phyloP scores from a whole-genome alignment of 2,888 invertebrate species.

The Apotomis capreana region DNA sequence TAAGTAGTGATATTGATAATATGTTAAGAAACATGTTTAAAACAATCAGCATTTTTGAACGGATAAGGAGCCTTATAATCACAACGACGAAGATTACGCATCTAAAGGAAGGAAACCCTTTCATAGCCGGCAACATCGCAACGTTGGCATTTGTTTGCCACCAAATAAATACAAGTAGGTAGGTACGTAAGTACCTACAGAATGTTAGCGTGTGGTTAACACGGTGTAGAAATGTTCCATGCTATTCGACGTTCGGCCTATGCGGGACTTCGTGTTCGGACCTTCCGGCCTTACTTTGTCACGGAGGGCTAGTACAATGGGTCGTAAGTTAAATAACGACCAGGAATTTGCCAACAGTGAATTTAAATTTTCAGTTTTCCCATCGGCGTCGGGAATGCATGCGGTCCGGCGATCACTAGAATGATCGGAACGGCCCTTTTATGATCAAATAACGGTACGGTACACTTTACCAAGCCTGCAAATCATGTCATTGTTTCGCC shows the following conservation, averaged over 20 bases:
- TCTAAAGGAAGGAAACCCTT: neutral
- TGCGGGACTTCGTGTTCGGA: constrained; percentile 44
- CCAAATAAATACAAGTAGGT: neutral
- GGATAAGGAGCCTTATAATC: no score
- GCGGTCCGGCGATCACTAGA: constrained; percentile 27
- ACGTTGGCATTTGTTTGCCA: neutral
- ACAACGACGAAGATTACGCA: neutral
- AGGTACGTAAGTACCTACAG: constrained; percentile 12
- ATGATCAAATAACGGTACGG: constrained; percentile 29
- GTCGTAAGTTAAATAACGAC: constrained; percentile 65
- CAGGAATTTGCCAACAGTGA: constrained; percentile 65
- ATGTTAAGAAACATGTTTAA: no score
- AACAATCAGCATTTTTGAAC: neutral
- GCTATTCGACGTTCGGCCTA: constrained; percentile 41
- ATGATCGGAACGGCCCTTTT: constrained; percentile 30
- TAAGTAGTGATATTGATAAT: no score
- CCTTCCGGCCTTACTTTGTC: constrained; percentile 58
- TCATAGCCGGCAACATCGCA: neutral
- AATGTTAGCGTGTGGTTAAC: constrained; percentile 21
- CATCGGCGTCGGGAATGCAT: constrained; percentile 45
- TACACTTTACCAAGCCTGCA: constrained; percentile 22
- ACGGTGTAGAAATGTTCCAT: constrained; percentile 22
- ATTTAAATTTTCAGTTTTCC: constrained; percentile 71
- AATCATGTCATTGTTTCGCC: constrained; percentile 29
- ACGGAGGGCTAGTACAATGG: constrained; percentile 63